Percentiles rank a stretch among this genome's conserved stretches.
These are phyloP conservation scores for Holothuria leucospilota DNA, from an alignment of 53 echinoderm and acorn worm species.

Conservation along the genomic window DNA sequence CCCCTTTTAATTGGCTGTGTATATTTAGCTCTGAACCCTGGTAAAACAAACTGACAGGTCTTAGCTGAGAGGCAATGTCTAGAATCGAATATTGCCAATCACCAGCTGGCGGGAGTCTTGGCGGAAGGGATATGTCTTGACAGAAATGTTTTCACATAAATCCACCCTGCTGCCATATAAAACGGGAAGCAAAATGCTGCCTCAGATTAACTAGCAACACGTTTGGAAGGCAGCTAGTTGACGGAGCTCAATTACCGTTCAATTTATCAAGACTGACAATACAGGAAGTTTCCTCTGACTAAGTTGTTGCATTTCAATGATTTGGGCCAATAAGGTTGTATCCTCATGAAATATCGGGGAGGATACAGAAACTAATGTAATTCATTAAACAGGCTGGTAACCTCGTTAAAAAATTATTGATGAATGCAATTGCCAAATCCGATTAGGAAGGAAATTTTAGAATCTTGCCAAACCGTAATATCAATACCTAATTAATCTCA, in stretches of 20 bases:
- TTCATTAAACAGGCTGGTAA: conserved; percentile 29
- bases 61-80: too few species aligned
- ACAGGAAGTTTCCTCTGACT: conserved; percentile 30
- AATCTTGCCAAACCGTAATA: too few species aligned
- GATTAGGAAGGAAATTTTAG: not conserved
- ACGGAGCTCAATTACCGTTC: conserved; percentile 36
- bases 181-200: too few species aligned
- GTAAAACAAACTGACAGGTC: too few species aligned
- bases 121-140: too few species aligned
- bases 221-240: conserved; percentile 7
- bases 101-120: too few species aligned
- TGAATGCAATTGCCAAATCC: conserved; percentile 22
- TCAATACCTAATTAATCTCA: too few species aligned
- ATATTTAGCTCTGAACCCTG: too few species aligned
- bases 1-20: too few species aligned
- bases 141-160: too few species aligned
- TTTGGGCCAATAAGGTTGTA: conserved; percentile 21
- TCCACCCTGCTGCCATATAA: too few species aligned
- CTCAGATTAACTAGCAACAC: conserved; percentile 33
- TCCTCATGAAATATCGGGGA: conserved; percentile 29
- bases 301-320: conserved; percentile 32
- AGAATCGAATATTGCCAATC: too few species aligned
- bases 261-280: conserved; percentile 39
- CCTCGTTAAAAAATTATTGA: conserved; percentile 19
- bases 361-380: conserved; percentile 3